Conservation (phyloP, 2,888 invertebrate genomes). For the Phragmatobia fuliginosa region DNA sequence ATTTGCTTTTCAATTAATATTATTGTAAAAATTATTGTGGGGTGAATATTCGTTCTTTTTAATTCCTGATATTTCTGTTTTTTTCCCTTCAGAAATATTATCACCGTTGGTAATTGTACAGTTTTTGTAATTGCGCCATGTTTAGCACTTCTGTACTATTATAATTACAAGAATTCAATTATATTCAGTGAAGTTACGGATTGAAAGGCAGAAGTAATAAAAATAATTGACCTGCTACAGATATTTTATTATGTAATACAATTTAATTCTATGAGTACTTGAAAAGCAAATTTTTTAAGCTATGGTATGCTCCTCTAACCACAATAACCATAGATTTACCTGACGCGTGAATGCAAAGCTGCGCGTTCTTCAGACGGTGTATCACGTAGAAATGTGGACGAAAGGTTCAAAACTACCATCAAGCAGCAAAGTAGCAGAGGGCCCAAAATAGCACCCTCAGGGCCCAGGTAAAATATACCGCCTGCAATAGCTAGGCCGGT, state of each 20-base stretch:
- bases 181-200: too few relatives aligned
- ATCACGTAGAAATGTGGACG: slow-evolving; percentile 89
- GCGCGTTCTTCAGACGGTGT: slow-evolving; percentile 88
- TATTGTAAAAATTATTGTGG: not conserved
- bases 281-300: slow-evolving; percentile 14
- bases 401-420: slow-evolving; percentile 96
- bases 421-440: slow-evolving; percentile 97
- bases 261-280: not conserved
- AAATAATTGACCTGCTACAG: too few relatives aligned
- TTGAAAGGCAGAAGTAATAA: too few relatives aligned
- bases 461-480: slow-evolving; percentile 98
- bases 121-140: too few relatives aligned
- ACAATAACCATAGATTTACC: slow-evolving; percentile 66
- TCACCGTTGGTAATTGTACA: too few relatives aligned
- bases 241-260: too few relatives aligned
- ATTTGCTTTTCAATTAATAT: not conserved
- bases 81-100: too few relatives aligned
- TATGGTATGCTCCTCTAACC: slow-evolving; percentile 16
- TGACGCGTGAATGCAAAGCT: slow-evolving; percentile 80
- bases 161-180: too few relatives aligned
- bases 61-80: too few relatives aligned
- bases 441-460: slow-evolving; percentile 98
- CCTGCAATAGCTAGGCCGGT: slow-evolving; percentile 99
- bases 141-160: too few relatives aligned
- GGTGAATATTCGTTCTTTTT: too few relatives aligned